These are phyloP conservation scores for Orius insidiosus DNA, from an alignment of 1,140 invertebrate genomes.

Conservation along the genomic window DNA sequence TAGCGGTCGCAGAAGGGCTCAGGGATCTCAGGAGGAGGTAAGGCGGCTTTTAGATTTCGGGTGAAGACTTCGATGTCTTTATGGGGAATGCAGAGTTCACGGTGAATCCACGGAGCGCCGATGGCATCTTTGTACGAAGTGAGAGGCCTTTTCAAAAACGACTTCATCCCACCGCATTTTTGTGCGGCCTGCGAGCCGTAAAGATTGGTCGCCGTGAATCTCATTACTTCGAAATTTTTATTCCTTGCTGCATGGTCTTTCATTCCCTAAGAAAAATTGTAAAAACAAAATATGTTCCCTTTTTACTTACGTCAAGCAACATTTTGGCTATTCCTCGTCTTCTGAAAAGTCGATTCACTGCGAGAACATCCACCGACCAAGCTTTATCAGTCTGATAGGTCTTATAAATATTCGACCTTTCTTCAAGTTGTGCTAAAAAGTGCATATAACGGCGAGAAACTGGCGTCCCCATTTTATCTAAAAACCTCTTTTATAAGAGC, in stretches of 20 bases:
- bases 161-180: neutral
- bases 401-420: conserved; percentile 2
- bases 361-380: conserved; percentile 1
- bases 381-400: conserved; percentile 1
- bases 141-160: neutral
- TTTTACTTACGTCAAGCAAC: conserved; percentile 1
- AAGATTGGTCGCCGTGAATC: neutral
- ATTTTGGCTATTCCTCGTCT: conserved; percentile 1
- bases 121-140: neutral
- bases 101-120: conserved; percentile 3
- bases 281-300: neutral
- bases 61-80: neutral
- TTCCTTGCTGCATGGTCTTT: neutral
- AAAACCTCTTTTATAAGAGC: neutral
- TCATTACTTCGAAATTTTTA: neutral
- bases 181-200: neutral
- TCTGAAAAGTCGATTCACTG: conserved; percentile 1
- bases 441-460: conserved; percentile 1
- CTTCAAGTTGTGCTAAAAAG: conserved; percentile 1
- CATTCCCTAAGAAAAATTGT: neutral
- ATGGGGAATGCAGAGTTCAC: conserved; percentile 8
- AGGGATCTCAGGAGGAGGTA: conserved; percentile 16
- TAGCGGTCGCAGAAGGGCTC: conserved; percentile 1
- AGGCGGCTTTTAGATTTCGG: neutral
- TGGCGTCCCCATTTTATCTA: conserved; percentile 2